Percentiles rank a stretch among this genome's conserved stretches.
Conservation (phyloP, 2,113 vertebrate species). For the Scalopus aquaticus region DNA sequence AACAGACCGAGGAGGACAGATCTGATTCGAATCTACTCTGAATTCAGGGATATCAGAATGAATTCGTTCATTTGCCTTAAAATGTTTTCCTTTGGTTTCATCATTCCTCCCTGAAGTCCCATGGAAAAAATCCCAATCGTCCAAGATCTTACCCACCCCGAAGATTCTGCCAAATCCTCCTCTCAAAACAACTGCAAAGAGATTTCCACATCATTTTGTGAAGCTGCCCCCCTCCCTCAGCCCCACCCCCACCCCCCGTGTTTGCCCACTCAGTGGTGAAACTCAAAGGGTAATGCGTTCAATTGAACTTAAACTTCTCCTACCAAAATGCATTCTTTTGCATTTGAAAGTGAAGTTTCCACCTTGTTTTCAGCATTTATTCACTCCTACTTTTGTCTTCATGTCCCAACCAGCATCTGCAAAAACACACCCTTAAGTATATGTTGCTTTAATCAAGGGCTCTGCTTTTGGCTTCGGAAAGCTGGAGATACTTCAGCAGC, state of each 20-base stretch:
- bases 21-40: neutral
- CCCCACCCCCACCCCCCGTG: neutral
- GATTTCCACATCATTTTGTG: neutral
- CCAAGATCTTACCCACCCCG: neutral
- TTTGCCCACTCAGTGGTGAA: neutral
- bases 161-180: neutral
- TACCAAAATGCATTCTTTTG: neutral
- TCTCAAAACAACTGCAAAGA: neutral
- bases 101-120: slow-evolving; percentile 9
- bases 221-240: neutral
- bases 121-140: neutral
- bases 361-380: neutral
- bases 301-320: slow-evolving; percentile 34
- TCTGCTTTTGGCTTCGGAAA: slow-evolving; percentile 54
- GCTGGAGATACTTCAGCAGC: neutral
- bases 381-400: slow-evolving; percentile 35
- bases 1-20: neutral
- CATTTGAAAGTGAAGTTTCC: slow-evolving; percentile 18
- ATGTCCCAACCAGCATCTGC: slow-evolving; percentile 48
- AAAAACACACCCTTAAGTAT: slow-evolving; percentile 26
- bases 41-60: neutral
- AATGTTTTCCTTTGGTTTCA: slow-evolving; percentile 1
- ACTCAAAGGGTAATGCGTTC: neutral
- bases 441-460: slow-evolving; percentile 30
- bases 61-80: neutral